Base-by-base conservation (phyloP, 2,888 invertebrate genomes). In the Microplitis deprimator region DNA sequence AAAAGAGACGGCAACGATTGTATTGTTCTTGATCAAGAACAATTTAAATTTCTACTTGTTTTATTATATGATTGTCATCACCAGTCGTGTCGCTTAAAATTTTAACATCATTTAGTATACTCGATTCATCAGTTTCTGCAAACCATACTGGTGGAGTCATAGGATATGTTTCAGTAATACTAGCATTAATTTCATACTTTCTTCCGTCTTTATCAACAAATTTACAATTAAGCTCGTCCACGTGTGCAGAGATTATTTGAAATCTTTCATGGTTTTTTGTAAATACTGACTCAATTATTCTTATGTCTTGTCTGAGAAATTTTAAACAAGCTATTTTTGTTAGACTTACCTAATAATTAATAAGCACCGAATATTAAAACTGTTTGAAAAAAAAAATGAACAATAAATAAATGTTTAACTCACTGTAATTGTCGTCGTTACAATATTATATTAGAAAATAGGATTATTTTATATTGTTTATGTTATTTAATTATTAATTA, bases 151-250 rank as follows among this genome's bases (percentile, higher is more conserved):
- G 99, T 74, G 99, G 97, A 82, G 97, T 96, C 84, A 95, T 95
- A 73, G 99, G 99, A 91, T 99, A 99, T 78, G 98, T 98, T 93
- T 99, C 98, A 92, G 98, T 98, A 91, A 99, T 98, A 92, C 99
- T 99, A 83, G 98, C 98, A 91, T 98, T 98, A 89, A 99, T 98
- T 91, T 96, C 96, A 91, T 97, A 97, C 92, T 96, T 96, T 92
- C 97, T 97, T 89, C 97, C 97, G 92, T 94, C 96, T 92, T 94
- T 96, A 90, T 97, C 96, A 92, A 98, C 95, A 93, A 99, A 99
- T 91, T 97, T 95, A 94, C 98, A 98, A 90, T 96, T 96, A 90
- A 99, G 93, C 93, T 99, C 99, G 92, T 99, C 99, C 90, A 99
- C 98, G 93, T 98, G 97, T 88, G 99, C 98, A 91, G 97, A 96